Base-by-base conservation (phyloP, 1,140 invertebrate genomes). In the Eupristina koningsbergeri region DNA sequence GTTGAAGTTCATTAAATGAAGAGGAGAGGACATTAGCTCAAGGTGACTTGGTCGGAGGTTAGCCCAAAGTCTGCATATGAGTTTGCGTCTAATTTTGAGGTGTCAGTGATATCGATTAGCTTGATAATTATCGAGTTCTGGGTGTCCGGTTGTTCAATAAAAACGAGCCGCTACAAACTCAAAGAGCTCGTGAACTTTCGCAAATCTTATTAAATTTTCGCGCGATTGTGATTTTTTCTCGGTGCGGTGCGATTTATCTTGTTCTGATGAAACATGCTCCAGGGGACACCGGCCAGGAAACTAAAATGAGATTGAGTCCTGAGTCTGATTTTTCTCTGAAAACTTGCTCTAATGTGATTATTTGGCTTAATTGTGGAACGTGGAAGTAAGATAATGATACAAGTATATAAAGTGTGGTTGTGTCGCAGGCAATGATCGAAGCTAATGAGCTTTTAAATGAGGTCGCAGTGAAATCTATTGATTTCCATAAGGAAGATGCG, bases 161-260 rank as follows among this genome's bases (percentile, higher is more conserved):
- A 19, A 47, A 41, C 78, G 36, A 15, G 63, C 36, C 34, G 64
- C 39, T 41, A 36, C n/a, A 58, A n/a, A n/a, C n/a, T 58, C 26
- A 15, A 13, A 6, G 47, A 17, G 39, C n/a, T 13, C 50, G 22
- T n/a, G 34, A 36, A 47, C 71, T 76, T 75, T 82, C 73, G 80
- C 41, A 76, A 82, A 82, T 82, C 80, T 82, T 82, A 82, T 76
- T 82, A 82, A 75, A 76, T 82, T 61, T 76, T 82, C 80, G 73
- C 31, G 73, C 39, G 58, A 53, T 80, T 50, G 63, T 15, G 75
- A 77, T 61, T 77, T 78, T 64, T 29, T 64, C 31, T 19, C 67
- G 34, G 34, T 0, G 29, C 71, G 67, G 69, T 17, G 11, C 50
- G 36, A 69, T 79, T 79, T 47, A 67, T 79, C n/a, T 47, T 39